phyloP scores from a whole-genome alignment of 2,888 invertebrate species.

The Phania funesta region DNA sequence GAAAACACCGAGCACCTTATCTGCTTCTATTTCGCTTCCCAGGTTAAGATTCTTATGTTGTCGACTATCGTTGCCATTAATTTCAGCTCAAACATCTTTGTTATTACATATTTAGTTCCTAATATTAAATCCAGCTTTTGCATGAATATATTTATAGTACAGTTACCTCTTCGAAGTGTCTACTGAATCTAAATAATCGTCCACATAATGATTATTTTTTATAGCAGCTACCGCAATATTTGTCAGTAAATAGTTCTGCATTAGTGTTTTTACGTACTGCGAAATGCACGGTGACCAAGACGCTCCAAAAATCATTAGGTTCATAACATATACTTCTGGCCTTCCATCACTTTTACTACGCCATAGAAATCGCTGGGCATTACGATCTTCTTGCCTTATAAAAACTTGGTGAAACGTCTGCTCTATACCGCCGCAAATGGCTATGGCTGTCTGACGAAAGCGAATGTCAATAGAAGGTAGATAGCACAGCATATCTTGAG shows the following conservation, averaged over 20 bases:
- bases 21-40: slow-evolving; percentile 11
- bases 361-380: slow-evolving; percentile 47
- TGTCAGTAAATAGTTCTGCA: too few relatives aligned
- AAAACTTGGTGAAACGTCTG: slow-evolving; percentile 50
- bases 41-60: slow-evolving; percentile 24
- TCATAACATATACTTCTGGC: too few relatives aligned
- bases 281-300: background rate
- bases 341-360: slow-evolving; percentile 9
- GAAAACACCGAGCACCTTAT: slow-evolving; percentile 40
- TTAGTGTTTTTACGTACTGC: too few relatives aligned
- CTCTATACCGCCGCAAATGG: slow-evolving; percentile 38
- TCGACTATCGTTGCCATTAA: background rate
- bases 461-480: slow-evolving; percentile 1
- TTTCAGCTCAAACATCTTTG: background rate
- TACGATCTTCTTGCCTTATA: slow-evolving; percentile 36
- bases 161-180: slow-evolving; percentile 23
- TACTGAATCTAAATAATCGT: slow-evolving; percentile 33
- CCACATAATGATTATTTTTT: too few relatives aligned
- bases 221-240: too few relatives aligned
- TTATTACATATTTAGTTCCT: slow-evolving; percentile 10
- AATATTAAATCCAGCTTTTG: slow-evolving; percentile 4
- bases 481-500: slow-evolving; percentile 23
- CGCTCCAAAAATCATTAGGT: background rate
- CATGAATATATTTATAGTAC: slow-evolving; percentile 1
- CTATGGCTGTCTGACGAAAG: slow-evolving; percentile 18